A percentile compares a stretch with the other conserved stretches of the same genome.
These are phyloP conservation scores for Caretta caretta DNA, from an alignment of 2,113 vertebrate genomes.

Conservation along the genomic window DNA sequence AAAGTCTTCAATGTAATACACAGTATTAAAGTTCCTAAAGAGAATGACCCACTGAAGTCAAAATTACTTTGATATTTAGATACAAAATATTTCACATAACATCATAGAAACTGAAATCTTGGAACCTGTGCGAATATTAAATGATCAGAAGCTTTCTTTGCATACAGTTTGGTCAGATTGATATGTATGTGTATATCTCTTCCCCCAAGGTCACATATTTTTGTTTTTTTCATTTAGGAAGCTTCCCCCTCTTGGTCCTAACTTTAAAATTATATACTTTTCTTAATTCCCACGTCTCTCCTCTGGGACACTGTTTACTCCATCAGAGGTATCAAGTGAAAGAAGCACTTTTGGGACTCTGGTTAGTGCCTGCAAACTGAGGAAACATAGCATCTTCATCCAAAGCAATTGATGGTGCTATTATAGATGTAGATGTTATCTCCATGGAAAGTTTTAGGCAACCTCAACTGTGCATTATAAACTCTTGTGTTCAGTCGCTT, in stretches of 20 bases:
- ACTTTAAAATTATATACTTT: neutral
- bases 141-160: neutral
- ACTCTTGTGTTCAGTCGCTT: neutral
- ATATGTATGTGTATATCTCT: neutral
- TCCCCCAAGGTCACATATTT: neutral
- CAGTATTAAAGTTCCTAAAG: neutral
- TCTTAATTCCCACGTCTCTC: neutral
- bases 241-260: neutral
- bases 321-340: neutral
- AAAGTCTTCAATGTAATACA: neutral
- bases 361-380: neutral
- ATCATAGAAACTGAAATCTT: neutral
- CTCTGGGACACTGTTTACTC: neutral
- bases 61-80: neutral
- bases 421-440: neutral
- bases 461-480: neutral
- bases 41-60: fast-evolving
- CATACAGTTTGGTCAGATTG: neutral
- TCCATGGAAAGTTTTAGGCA: neutral
- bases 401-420: neutral
- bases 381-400: neutral
- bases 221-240: neutral
- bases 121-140: neutral
- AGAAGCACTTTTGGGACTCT: neutral
- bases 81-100: neutral